Evolutionary conservation across 2,113 vertebrate genomes (phyloP).

Genomic region (Lycocorax pyrrhopterus): DNA sequence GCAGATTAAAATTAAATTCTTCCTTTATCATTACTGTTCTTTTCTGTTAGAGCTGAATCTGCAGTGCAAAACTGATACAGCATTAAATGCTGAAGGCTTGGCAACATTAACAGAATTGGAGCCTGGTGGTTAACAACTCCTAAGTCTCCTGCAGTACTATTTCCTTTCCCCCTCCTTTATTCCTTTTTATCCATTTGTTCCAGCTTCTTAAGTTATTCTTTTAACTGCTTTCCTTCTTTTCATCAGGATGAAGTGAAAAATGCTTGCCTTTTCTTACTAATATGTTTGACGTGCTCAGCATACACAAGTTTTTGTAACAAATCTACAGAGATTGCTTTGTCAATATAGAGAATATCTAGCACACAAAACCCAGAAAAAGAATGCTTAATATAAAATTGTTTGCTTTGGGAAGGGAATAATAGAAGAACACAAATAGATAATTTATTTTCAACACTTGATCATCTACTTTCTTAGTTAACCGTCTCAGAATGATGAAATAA

Average conservation of each 20-base stretch:
- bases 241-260: not conserved
- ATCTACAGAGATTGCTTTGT: not conserved
- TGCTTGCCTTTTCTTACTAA: not conserved
- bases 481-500: not conserved
- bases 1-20: slow-evolving; percentile 1
- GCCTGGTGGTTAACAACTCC: not conserved
- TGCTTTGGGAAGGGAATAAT: not conserved
- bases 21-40: not conserved
- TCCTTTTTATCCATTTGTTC: not conserved
- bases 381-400: not conserved
- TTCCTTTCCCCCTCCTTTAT: not conserved
- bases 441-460: not conserved
- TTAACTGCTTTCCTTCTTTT: not conserved
- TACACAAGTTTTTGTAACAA: not conserved
- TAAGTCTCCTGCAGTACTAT: not conserved
- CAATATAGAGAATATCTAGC: not conserved
- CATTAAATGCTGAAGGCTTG: not conserved
- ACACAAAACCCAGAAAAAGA: not conserved
- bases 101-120: not conserved
- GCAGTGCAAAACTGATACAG: not conserved
- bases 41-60: not conserved
- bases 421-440: not conserved
- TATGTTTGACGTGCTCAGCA: not conserved
- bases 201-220: not conserved
- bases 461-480: not conserved